These are phyloP conservation scores for Percopsis omiscomaycus DNA, from an alignment of 2,797 vertebrate genomes.

Conservation along the genomic window DNA sequence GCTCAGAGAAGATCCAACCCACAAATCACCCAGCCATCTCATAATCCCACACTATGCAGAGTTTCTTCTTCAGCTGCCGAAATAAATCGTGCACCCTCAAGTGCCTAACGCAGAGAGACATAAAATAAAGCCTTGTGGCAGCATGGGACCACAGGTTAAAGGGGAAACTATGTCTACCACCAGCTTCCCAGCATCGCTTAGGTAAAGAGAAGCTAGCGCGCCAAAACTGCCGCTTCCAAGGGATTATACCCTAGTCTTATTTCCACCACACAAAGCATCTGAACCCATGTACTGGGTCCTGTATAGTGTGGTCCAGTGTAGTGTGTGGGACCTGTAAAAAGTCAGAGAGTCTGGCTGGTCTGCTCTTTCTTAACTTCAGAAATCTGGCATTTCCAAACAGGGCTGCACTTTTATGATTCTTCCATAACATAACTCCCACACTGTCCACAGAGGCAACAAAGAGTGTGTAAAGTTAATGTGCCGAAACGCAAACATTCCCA, in stretches of 20 bases:
- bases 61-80: slow-evolving; percentile 76
- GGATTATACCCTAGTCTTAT: slow-evolving; percentile 43
- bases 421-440: slow-evolving; percentile 76
- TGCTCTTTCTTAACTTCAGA: slow-evolving; percentile 69
- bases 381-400: slow-evolving; percentile 68
- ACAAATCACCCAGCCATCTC: slow-evolving; percentile 76
- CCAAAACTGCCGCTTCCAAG: slow-evolving; percentile 40
- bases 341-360: slow-evolving; percentile 61
- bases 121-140: slow-evolving; percentile 67
- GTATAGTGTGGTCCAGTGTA: not conserved
- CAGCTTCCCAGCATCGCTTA: slow-evolving; percentile 57
- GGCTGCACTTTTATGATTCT: slow-evolving; percentile 68
- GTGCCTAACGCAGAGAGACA: slow-evolving; percentile 64
- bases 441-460: slow-evolving; percentile 73
- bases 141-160: slow-evolving; percentile 55
- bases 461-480: slow-evolving; percentile 80
- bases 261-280: slow-evolving; percentile 62
- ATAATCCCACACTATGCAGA: slow-evolving; percentile 71
- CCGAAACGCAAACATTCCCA: slow-evolving; percentile 74
- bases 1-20: slow-evolving; percentile 52
- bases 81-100: slow-evolving; percentile 75
- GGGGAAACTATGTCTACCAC: slow-evolving; percentile 37
- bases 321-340: slow-evolving; percentile 47
- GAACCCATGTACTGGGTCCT: slow-evolving; percentile 47
- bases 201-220: slow-evolving; percentile 52